These are phyloP conservation scores for Monarcha castaneiventris DNA, from an alignment of 2,113 vertebrate genomes.

Conservation along the genomic window DNA sequence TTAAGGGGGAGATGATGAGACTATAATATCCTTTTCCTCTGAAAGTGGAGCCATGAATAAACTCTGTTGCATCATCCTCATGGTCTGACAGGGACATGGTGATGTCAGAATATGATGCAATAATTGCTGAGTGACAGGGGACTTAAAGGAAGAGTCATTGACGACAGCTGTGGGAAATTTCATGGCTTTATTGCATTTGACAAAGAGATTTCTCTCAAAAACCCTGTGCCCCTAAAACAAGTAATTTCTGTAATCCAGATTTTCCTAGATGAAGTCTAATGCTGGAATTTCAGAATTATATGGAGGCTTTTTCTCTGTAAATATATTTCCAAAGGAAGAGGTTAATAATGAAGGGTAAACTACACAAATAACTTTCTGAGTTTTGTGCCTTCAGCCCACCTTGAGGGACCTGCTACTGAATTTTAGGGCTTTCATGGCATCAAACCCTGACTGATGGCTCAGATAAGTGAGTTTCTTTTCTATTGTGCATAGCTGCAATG, in stretches of 20 bases:
- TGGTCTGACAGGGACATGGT: background rate
- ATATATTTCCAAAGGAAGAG: background rate
- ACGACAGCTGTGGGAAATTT: background rate
- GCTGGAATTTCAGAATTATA: background rate
- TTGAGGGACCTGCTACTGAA: background rate
- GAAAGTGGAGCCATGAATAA: background rate
- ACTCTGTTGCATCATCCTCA: background rate
- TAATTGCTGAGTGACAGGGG: background rate
- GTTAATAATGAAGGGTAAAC: background rate
- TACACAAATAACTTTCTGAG: background rate
- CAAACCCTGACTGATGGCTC: background rate
- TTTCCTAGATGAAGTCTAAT: background rate
- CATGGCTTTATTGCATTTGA: background rate
- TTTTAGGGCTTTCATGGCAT: background rate
- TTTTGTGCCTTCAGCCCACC: background rate
- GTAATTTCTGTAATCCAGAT: background rate
- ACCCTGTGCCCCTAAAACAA: background rate
- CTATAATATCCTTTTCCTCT: background rate
- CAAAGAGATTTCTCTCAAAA: background rate
- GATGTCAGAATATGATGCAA: background rate
- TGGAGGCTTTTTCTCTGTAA: background rate
- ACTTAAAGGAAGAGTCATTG: background rate
- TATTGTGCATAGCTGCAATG: fast-evolving
- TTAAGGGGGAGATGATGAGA: background rate
- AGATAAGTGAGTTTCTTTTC: background rate